Conservation (phyloP, 2,888 invertebrate genomes). For the Caenorhabditis sp. region DNA sequence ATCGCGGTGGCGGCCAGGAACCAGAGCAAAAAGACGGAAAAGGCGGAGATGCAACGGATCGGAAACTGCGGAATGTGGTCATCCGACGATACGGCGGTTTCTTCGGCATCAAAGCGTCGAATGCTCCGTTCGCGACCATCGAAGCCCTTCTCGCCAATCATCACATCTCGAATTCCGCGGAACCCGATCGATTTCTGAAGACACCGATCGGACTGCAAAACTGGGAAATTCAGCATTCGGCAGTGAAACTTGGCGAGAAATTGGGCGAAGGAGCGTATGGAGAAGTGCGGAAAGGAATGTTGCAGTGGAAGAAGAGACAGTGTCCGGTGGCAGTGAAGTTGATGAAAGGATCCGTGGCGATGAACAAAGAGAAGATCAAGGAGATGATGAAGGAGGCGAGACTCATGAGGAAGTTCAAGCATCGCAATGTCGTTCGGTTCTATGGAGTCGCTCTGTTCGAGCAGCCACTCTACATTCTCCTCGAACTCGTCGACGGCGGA, state of each 20-base stretch:
- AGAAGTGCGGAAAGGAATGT: conserved; percentile 54
- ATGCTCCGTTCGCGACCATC: conserved; percentile 27
- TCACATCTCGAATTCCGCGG: conserved; percentile 23
- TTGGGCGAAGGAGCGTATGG: conserved; percentile 67
- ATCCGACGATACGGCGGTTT: conserved; percentile 43
- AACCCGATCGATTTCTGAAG: conserved; percentile 33
- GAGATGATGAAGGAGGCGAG: conserved; percentile 69
- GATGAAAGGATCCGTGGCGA: conserved; percentile 48
- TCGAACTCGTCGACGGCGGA: conserved; percentile 1
- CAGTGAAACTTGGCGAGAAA: conserved; percentile 52
- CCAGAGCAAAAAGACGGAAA: conserved; percentile 11
- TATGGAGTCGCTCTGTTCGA: conserved; percentile 65
- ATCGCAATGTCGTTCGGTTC: conserved; percentile 61
- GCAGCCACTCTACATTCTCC: conserved; percentile 63
- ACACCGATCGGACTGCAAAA: conserved; percentile 34
- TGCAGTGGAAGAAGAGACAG: conserved; percentile 31
- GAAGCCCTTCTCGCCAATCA: conserved; percentile 31
- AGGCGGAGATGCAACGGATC: too few species aligned
- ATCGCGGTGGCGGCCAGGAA: conserved; percentile 28
- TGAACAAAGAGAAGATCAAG: conserved; percentile 58
- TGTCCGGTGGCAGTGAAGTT: conserved; percentile 62
- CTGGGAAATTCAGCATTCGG: conserved; percentile 59
- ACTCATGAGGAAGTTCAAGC: conserved; percentile 60
- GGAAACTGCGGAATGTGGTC: conserved; percentile 54
- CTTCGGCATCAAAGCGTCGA: conserved; percentile 30